Percentiles rank a stretch among this genome's conserved stretches.
Evolutionary conservation across 2,113 vertebrate genomes (phyloP).

Genomic region (Galeopterus variegatus): DNA sequence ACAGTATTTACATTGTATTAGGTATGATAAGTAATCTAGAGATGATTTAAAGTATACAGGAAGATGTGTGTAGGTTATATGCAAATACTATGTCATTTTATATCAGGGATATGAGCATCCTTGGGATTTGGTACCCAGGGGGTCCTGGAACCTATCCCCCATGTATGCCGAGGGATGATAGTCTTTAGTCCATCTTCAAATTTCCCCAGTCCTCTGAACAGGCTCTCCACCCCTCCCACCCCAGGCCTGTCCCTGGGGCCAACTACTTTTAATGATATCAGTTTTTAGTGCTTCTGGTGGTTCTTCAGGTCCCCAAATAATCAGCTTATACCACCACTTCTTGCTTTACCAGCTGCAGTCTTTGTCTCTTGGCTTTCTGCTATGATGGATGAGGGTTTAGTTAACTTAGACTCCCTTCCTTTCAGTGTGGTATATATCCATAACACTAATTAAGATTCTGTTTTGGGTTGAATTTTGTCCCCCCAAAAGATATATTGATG

Average conservation of each 20-base stretch:
- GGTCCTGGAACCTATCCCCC: no score
- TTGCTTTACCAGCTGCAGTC: neutral
- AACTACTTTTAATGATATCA: neutral
- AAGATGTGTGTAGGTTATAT: no score
- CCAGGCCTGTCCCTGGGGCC: neutral
- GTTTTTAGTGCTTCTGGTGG: neutral
- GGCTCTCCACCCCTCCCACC: neutral
- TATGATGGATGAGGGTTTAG: neutral
- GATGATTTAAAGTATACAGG: no score
- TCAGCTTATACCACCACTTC: neutral
- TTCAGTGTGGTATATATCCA: no score
- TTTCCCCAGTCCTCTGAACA: neutral
- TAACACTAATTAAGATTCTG: neutral
- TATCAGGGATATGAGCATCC: no score
- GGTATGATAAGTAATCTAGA: no score
- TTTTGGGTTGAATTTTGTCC: neutral
- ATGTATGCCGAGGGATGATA: no score
- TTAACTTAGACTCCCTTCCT: neutral
- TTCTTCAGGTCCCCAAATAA: neutral
- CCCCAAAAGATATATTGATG: neutral
- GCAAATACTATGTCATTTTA: no score
- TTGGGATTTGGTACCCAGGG: no score
- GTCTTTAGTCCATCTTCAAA: neutral
- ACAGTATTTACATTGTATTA: no score
- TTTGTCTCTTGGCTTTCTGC: neutral